A percentile compares a stretch with the other conserved stretches of the same genome.
Evolutionary conservation across 2,888 invertebrate species (phyloP).

Genomic region (Cosmopolites sordidus): DNA sequence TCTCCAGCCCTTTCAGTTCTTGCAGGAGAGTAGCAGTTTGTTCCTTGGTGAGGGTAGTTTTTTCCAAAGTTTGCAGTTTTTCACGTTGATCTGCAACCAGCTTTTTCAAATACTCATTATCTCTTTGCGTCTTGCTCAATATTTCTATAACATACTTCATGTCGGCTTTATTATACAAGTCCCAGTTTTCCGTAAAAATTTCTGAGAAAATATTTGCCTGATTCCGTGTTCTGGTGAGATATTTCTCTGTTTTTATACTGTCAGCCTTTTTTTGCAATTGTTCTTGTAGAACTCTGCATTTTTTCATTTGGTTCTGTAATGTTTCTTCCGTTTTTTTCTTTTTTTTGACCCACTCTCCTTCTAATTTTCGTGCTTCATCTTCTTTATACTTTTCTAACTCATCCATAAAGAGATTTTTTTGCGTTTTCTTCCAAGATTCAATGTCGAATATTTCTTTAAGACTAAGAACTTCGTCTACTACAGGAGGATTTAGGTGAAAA

Average conservation of each 20-base stretch:
- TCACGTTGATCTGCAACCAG: conserved; percentile 39
- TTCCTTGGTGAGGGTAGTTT: conserved; percentile 60
- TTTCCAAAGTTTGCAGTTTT: conserved; percentile 49
- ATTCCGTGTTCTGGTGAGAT: conserved; percentile 30
- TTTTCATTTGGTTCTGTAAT: conserved; percentile 53
- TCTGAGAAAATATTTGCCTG: conserved; percentile 31
- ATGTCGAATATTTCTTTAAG: conserved; percentile 62
- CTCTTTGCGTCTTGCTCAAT: conserved; percentile 41
- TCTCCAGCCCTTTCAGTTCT: conserved; percentile 62
- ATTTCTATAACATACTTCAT: conserved; percentile 39
- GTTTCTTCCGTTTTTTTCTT: conserved; percentile 54
- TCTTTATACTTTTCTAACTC: conserved; percentile 49
- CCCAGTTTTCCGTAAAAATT: conserved; percentile 37
- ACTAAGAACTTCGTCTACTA: conserved; percentile 45
- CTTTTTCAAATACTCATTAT: conserved; percentile 40
- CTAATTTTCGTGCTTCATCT: conserved; percentile 27
- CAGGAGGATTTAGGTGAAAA: conserved; percentile 34
- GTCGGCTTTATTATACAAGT: conserved; percentile 36
- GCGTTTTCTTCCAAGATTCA: conserved; percentile 69
- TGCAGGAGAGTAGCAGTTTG: conserved; percentile 63
- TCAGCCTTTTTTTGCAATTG: conserved; percentile 56
- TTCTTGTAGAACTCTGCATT: conserved; percentile 58
- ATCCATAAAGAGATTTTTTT: conserved; percentile 59
- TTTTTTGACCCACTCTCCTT: conserved; percentile 55
- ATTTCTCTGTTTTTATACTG: conserved; percentile 30